Conservation (phyloP, 2,888 invertebrate genomes). For the Heliconius sara region DNA sequence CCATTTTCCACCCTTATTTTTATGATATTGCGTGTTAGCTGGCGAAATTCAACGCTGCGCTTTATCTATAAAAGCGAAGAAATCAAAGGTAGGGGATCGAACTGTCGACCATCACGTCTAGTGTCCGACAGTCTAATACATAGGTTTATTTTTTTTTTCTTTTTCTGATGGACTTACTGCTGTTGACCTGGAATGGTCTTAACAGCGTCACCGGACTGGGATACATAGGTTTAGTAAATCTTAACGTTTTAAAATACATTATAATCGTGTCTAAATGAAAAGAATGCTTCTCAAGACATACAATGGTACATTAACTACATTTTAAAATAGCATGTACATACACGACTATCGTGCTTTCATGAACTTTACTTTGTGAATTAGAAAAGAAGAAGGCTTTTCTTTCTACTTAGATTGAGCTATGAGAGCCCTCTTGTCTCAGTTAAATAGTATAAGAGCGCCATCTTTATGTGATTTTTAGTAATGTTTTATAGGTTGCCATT, state of each 20-base stretch:
- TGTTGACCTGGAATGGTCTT: too few species aligned
- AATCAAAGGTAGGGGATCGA: not conserved
- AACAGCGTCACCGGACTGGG: too few species aligned
- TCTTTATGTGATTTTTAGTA: not conserved
- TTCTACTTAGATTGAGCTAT: not conserved
- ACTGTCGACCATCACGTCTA: not conserved
- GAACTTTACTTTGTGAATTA: not conserved
- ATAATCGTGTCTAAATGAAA: too few species aligned
- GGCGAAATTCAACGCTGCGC: not conserved
- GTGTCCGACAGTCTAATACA: not conserved
- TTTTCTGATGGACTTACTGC: too few species aligned
- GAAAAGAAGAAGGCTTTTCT: not conserved
- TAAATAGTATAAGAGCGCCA: not conserved
- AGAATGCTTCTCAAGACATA: too few species aligned
- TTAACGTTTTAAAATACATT: too few species aligned
- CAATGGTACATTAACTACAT: not conserved
- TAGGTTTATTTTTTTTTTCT: too few species aligned
- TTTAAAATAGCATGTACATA: not conserved
- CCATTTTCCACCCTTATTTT: too few species aligned
- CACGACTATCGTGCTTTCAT: not conserved
- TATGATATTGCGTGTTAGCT: not conserved
- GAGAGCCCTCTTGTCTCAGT: not conserved
- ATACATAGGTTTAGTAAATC: too few species aligned
- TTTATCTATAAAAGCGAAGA: not conserved
- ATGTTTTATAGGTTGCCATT: too few species aligned